Evolutionary conservation across 2,888 invertebrate genomes (phyloP).

Genomic region (Galerucella nymphaeae): DNA sequence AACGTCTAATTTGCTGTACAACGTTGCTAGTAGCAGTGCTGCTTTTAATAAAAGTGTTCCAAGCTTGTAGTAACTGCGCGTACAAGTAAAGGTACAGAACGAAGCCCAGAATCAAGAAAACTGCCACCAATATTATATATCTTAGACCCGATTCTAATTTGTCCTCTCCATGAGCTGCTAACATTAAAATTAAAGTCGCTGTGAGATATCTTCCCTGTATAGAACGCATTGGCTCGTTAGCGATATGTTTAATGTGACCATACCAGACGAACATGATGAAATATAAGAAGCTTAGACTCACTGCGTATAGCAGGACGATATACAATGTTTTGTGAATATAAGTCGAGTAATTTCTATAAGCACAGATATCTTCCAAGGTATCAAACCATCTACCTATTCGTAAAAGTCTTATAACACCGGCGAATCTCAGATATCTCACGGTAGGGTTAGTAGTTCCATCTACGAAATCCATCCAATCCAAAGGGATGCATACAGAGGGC

Average conservation of each 20-base stretch:
- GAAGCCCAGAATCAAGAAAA: not conserved
- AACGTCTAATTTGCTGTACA: conserved; percentile 63
- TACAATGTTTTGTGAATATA: conserved; percentile 19
- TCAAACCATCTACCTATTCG: conserved; percentile 21
- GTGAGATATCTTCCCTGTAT: not conserved
- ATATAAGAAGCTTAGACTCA: conserved; percentile 12
- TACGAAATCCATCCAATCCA: not conserved
- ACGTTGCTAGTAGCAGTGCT: conserved; percentile 53
- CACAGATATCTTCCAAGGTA: conserved; percentile 12
- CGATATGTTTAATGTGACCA: not conserved
- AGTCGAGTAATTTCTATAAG: conserved; percentile 25
- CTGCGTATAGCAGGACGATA: conserved; percentile 9
- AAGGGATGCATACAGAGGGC: not conserved
- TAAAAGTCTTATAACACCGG: conserved; percentile 22
- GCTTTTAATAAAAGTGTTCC: conserved; percentile 51
- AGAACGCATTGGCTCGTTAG: not conserved
- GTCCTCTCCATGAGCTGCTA: not conserved
- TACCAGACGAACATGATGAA: not conserved
- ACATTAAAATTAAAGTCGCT: not conserved
- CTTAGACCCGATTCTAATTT: not conserved
- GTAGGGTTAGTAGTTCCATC: not conserved
- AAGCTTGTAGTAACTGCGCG: conserved; percentile 19
- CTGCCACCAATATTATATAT: not conserved
- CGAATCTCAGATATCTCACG: not conserved
- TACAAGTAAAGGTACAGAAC: not conserved